Conservation (phyloP, 2,113 vertebrate species). For the Amphiprion ocellaris region DNA sequence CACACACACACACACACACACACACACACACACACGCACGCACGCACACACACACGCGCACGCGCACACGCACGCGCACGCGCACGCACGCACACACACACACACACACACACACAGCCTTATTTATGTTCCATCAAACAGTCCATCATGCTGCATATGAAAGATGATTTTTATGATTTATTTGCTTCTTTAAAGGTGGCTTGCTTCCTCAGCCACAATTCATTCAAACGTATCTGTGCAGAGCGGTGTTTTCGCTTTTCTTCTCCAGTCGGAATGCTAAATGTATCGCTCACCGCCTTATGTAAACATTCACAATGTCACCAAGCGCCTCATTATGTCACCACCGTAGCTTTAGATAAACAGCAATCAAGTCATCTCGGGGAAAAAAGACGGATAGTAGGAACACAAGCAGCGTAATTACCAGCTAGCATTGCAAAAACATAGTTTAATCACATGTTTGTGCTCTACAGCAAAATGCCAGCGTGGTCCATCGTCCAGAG, state of each 20-base stretch:
- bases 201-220: not conserved
- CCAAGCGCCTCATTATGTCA: constrained; percentile 11
- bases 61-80: no score
- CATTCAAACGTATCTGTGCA: not conserved
- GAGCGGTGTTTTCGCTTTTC: not conserved
- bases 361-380: not conserved
- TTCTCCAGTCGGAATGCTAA: not conserved
- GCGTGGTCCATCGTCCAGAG: not conserved
- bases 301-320: not conserved
- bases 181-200: constrained; percentile 20
- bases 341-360: constrained; percentile 7
- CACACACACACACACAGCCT: not conserved
- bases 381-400: not conserved
- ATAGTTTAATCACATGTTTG: constrained; percentile 14
- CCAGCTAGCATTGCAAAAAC: not conserved
- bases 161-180: constrained; percentile 21
- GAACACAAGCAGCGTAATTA: not conserved
- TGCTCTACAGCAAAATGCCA: not conserved
- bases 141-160: constrained; percentile 8
- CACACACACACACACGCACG: not conserved
- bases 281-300: not conserved
- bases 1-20: no score
- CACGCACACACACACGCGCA: not conserved
- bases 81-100: no score
- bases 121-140: constrained; percentile 9